Conservation (phyloP, 2,113 vertebrate species). For the Pteruthius melanotis region DNA sequence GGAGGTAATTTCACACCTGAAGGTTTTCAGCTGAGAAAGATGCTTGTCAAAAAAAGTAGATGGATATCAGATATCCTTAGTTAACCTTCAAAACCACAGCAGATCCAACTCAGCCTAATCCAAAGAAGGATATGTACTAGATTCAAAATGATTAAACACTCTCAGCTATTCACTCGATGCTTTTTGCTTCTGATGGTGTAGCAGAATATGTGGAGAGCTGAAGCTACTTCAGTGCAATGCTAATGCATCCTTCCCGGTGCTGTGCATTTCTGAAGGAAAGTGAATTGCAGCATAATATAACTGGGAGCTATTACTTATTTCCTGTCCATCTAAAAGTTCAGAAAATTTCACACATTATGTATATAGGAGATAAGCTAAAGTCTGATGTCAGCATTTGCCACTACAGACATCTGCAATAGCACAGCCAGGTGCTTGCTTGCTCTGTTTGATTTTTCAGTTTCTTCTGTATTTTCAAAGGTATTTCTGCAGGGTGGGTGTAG, state of each 20-base stretch:
- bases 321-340: background rate
- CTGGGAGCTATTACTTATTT: background rate
- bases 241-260: background rate
- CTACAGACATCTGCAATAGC: background rate
- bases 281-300: background rate
- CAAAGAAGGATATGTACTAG: background rate
- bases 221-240: background rate
- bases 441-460: background rate
- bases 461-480: background rate
- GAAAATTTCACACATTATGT: background rate
- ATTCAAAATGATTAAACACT: background rate
- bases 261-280: background rate
- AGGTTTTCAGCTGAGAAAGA: background rate
- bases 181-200: background rate
- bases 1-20: slow-evolving; percentile 11
- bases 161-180: background rate
- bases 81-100: background rate
- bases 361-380: background rate
- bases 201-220: background rate
- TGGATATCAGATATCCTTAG: background rate
- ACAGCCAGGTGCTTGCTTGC: background rate
- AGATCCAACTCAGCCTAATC: background rate
- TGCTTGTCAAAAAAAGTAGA: background rate
- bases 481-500: background rate
- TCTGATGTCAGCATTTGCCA: background rate